Conservation (phyloP, 1,140 invertebrate genomes). For the Euura saliciscinereae region DNA sequence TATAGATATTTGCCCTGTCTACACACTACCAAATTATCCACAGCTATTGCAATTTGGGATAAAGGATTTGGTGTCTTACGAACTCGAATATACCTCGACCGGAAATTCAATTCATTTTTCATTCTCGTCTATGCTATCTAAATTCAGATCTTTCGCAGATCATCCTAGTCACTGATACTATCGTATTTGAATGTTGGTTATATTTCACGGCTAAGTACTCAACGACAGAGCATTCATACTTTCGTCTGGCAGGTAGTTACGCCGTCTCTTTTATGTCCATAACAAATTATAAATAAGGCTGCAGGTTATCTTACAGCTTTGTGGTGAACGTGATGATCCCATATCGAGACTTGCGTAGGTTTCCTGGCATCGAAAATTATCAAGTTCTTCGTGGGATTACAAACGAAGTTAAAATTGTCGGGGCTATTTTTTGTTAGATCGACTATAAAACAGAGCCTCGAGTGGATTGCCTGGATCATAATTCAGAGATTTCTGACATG, state of each 20-base stretch:
- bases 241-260: slow-evolving; percentile 42
- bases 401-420: too few species aligned
- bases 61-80: slow-evolving; percentile 43
- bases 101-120: too few species aligned
- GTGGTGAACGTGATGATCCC: slow-evolving; percentile 33
- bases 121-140: too few species aligned
- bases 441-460: too few species aligned
- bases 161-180: neutral
- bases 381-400: too few species aligned
- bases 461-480: too few species aligned
- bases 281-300: slow-evolving; percentile 51
- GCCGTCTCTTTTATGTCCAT: slow-evolving; percentile 45
- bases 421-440: too few species aligned
- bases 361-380: neutral
- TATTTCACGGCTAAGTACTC: slow-evolving; percentile 43
- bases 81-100: neutral
- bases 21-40: slow-evolving; percentile 49
- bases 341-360: slow-evolving; percentile 43
- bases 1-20: slow-evolving; percentile 55
- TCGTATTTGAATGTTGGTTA: neutral
- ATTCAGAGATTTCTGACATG: neutral
- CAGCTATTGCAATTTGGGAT: slow-evolving; percentile 42
- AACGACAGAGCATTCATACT: slow-evolving; percentile 34
- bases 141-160: too few species aligned
- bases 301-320: slow-evolving; percentile 43